phyloP scores from a whole-genome alignment of 2,888 invertebrate genomes.

The Nineta flava region DNA sequence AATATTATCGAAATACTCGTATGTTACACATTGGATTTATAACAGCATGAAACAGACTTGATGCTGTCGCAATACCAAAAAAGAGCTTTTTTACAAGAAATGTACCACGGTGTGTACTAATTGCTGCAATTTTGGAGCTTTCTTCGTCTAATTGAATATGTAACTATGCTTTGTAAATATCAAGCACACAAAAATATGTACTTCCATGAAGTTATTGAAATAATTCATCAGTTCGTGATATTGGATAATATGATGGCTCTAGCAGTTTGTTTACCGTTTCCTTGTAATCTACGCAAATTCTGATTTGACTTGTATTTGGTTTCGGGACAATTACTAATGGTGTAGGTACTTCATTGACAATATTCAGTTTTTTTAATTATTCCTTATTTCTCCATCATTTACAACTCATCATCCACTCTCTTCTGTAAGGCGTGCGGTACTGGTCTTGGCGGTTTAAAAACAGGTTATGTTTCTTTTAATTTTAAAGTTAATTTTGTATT shows the following conservation, averaged over 20 bases:
- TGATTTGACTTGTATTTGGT: too few relatives aligned
- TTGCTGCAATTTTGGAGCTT: constrained; percentile 4
- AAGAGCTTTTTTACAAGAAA: constrained; percentile 6
- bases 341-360: constrained; percentile 4
- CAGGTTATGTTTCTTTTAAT: too few relatives aligned
- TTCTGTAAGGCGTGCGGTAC: too few relatives aligned
- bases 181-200: constrained; percentile 13
- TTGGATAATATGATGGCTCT: constrained; percentile 17
- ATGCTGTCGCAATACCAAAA: constrained; percentile 6
- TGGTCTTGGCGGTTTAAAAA: too few relatives aligned
- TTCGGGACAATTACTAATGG: too few relatives aligned
- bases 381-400: not conserved
- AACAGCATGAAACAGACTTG: not conserved
- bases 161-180: constrained; percentile 10
- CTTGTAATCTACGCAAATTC: constrained; percentile 8
- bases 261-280: constrained; percentile 5
- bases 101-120: constrained; percentile 7
- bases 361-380: not conserved
- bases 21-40: not conserved
- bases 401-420: not conserved
- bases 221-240: constrained; percentile 12
- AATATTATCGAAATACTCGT: not conserved
- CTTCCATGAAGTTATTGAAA: constrained; percentile 12
- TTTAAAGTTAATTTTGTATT: too few relatives aligned
- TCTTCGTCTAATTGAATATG: constrained; percentile 7